These are phyloP conservation scores for Bruchidius siliquastri DNA, from an alignment of 2,888 invertebrate genomes.

Conservation along the genomic window DNA sequence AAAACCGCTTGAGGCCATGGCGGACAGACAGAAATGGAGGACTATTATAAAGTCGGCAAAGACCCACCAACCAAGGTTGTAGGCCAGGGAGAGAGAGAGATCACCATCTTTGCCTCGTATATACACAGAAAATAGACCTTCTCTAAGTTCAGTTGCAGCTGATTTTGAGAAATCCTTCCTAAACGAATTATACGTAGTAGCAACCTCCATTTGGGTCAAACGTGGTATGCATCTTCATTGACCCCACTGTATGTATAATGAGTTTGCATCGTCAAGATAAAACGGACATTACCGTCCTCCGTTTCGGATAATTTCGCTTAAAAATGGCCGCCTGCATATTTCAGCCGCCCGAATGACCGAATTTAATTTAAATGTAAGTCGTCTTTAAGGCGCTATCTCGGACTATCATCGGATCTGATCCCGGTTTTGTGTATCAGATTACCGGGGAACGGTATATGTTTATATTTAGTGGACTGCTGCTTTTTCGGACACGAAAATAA, in stretches of 20 bases:
- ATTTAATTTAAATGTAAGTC: background rate
- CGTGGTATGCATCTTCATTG: background rate
- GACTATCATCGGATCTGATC: background rate
- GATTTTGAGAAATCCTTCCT: background rate
- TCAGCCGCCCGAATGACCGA: background rate
- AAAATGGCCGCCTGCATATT: background rate
- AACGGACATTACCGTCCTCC: background rate
- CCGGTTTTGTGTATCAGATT: background rate
- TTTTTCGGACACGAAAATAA: background rate
- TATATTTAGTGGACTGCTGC: background rate
- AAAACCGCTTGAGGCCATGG: no score
- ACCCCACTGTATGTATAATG: background rate
- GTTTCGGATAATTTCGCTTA: background rate
- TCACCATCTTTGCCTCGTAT: no score
- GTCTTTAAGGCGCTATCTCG: background rate
- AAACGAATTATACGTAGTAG: background rate
- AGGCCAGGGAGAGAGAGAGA: no score
- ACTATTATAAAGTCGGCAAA: no score
- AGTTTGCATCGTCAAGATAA: background rate
- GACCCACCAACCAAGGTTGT: no score
- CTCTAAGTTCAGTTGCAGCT: background rate
- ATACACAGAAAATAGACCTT: no score
- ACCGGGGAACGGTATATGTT: background rate
- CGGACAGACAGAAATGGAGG: no score
- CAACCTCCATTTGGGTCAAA: background rate